These are phyloP conservation scores for Aspiorhynchus laticeps DNA, from an alignment of 2,113 vertebrate genomes.

Conservation along the genomic window DNA sequence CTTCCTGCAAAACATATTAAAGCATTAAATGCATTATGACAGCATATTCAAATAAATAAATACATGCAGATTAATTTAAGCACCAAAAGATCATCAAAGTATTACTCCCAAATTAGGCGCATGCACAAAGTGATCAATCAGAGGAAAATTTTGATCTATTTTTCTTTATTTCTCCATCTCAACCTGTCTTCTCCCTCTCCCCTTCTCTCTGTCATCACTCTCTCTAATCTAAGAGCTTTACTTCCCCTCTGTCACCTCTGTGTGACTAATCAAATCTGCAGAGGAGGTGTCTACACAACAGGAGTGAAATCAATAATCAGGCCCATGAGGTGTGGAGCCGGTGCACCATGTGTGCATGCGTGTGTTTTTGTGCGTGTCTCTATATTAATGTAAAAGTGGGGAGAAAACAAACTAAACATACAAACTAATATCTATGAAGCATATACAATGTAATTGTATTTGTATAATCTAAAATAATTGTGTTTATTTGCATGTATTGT, in stretches of 20 bases:
- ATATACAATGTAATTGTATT: background rate
- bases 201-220: background rate
- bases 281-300: constrained; percentile 59
- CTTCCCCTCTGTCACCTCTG: constrained; percentile 60
- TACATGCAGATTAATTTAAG: no score
- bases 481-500: no score
- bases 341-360: background rate
- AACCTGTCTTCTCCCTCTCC: background rate
- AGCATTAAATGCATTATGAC: background rate
- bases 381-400: background rate
- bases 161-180: background rate
- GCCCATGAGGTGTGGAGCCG: constrained; percentile 8
- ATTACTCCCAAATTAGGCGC: background rate
- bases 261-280: constrained; percentile 68
- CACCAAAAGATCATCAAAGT: background rate
- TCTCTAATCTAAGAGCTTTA: constrained; percentile 42
- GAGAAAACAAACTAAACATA: background rate
- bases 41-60: background rate
- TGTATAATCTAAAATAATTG: background rate
- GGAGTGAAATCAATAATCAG: constrained; percentile 66
- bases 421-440: background rate
- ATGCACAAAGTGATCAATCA: background rate
- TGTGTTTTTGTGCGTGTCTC: constrained; percentile 26
- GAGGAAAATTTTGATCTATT: background rate
- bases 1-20: background rate